Evolutionary conservation across 2,797 vertebrate species (phyloP).

Genomic region (Acrossocheilus fasciatus): DNA sequence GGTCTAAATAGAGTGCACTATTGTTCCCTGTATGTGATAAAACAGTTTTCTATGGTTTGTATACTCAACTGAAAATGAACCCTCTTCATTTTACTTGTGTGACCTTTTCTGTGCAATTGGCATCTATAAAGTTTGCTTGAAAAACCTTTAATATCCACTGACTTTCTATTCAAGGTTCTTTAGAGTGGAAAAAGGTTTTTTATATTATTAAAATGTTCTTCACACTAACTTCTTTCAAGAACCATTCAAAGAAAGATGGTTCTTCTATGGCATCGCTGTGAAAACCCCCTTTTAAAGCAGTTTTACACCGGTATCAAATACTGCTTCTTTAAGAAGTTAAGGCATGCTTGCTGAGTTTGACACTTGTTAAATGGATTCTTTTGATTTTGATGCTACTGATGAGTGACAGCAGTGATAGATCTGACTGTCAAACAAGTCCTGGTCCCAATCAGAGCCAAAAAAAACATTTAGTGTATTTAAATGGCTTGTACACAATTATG

Average conservation of each 20-base stretch:
- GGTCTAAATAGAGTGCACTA: not conserved
- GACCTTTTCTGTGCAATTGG: not conserved
- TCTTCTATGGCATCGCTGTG: not conserved
- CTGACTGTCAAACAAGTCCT: not conserved
- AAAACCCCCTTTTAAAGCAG: not conserved
- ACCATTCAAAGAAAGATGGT: not conserved
- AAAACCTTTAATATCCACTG: not conserved
- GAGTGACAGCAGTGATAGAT: not conserved
- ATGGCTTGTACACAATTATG: not conserved
- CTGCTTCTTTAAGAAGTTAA: not conserved
- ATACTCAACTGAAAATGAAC: not conserved
- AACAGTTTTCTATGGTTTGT: slow-evolving; percentile 1
- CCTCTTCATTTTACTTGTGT: not conserved
- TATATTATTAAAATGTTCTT: not conserved
- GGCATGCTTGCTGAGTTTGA: not conserved
- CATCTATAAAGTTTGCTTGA: not conserved
- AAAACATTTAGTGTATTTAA: not conserved
- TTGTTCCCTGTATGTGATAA: not conserved
- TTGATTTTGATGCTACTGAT: not conserved
- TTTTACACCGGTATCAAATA: not conserved
- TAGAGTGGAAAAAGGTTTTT: not conserved
- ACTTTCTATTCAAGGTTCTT: not conserved
- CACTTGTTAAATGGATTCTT: not conserved
- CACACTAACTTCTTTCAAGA: not conserved
- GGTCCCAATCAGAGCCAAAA: no score